Evolutionary conservation across 2,113 vertebrate genomes (phyloP), one percentile per base, ranked within the genome.

Genomic region (Smithornis capensis): DNA sequence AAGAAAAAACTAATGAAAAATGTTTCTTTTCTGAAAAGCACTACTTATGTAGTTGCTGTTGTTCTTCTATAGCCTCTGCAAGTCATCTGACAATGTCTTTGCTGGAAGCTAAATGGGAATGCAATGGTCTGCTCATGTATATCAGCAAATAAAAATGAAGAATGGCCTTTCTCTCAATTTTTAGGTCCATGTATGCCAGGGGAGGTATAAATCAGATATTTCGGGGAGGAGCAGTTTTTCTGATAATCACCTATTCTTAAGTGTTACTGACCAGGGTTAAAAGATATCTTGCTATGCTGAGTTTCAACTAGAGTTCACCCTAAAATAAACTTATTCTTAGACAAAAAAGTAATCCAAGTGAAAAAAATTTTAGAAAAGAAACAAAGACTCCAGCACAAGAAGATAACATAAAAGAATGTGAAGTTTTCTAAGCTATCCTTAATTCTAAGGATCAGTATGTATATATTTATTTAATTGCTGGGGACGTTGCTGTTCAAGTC

Each of bases 301-400:
- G 23, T 62, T 63, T 87, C 33, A 84, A 4, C 14, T 49, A 28
- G 19, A 80, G 18, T 42, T 81, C 10, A 94, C 8, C 1, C 4
- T 70, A 65, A 81, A 81, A 74, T 59, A 23, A 31, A 79, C 2
- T 35, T 77, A 19, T 33, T 68, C 24, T 29, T 87, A 52, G 9
- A 52, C 4, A 73, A 55, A 74, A 18, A 62, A 73, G 23, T 15
- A 4, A 31, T 9, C 35, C 3, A 70, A 86, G 4, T 49, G 9
- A 84, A 84, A 8, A 1, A 59, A 74, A 62, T 8, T 44, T 56
- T 22, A 44, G 5, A 56, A 21, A 28, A 87, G 19, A 28, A 87
- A 71, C 1, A 6, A 1, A 15, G 50, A 9, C 2, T 1, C 9
- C 47, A 42, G 67, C 4, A 2, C 23, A 77, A 81, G 4, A n/a